Percentiles rank a stretch among this genome's conserved stretches.
Conservation (phyloP, 2,113 vertebrate species). For the Sclerurus mexicanus region DNA sequence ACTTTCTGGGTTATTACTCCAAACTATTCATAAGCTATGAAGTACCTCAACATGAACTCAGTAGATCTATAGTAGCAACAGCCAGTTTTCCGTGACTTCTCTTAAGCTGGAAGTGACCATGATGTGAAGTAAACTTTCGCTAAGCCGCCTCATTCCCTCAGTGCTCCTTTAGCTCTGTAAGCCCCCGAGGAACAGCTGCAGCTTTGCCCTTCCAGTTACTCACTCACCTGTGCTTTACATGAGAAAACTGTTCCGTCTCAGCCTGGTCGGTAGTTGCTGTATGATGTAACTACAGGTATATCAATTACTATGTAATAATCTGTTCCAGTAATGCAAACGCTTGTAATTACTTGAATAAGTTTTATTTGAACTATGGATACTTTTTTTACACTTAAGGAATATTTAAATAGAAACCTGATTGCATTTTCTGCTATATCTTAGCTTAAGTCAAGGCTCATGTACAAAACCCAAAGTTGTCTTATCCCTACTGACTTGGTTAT, state of each 20-base stretch:
- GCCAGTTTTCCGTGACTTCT: conserved; percentile 3
- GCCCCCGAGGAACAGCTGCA: not conserved
- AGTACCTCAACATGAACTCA: conserved; percentile 63
- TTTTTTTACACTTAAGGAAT: conserved; percentile 55
- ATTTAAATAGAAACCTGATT: conserved; percentile 44
- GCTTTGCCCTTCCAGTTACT: not conserved
- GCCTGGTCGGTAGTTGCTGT: conserved; percentile 52
- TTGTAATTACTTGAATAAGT: conserved; percentile 73
- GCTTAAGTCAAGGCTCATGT: not conserved
- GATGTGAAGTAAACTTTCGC: conserved; percentile 14
- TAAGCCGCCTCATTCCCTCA: conserved; percentile 15
- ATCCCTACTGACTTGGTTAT: not conserved
- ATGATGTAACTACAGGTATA: conserved; percentile 64
- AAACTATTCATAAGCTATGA: not conserved
- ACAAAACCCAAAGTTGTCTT: conserved; percentile 32
- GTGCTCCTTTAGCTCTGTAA: not conserved
- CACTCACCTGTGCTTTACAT: conserved; percentile 35
- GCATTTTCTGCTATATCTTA: conserved; percentile 49
- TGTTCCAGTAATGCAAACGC: conserved; percentile 66
- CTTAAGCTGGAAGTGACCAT: not conserved
- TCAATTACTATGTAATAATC: conserved; percentile 75
- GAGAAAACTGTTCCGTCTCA: not conserved
- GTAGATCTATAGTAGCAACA: conserved; percentile 43
- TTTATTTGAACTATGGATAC: conserved; percentile 60
- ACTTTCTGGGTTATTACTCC: conserved; percentile 36